A percentile compares a stretch with the other conserved stretches of the same genome.
Evolutionary conservation across 1,140 invertebrate species (phyloP).

Genomic region (Meloidogyne exigua): DNA sequence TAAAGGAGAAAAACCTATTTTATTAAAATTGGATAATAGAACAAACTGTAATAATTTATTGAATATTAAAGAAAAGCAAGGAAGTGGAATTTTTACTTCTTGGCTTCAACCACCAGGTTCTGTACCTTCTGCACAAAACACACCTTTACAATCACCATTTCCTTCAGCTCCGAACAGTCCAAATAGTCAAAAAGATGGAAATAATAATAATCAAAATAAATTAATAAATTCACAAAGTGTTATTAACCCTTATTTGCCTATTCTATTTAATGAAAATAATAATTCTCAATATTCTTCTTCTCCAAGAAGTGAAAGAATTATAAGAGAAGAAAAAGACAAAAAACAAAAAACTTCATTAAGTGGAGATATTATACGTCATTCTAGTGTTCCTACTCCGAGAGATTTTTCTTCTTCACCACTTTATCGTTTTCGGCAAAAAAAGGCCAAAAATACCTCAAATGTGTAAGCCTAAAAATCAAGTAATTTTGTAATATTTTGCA

Average conservation of each 20-base stretch:
- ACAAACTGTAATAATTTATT: neutral
- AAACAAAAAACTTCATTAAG: neutral
- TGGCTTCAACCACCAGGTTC: constrained; percentile 5
- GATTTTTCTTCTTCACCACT: constrained; percentile 20
- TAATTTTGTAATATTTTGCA: neutral
- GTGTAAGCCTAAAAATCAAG: constrained; percentile 17
- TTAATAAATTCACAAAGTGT: neutral
- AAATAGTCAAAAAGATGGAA: neutral
- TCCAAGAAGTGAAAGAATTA: constrained; percentile 1
- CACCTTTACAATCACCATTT: neutral
- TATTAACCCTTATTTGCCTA: neutral
- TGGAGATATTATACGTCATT: neutral
- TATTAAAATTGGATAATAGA: neutral
- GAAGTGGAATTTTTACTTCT: neutral
- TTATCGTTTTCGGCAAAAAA: constrained; percentile 20
- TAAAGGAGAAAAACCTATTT: neutral
- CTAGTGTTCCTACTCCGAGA: constrained; percentile 19
- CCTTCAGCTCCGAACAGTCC: constrained; percentile 5
- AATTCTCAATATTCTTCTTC: neutral
- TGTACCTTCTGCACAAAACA: neutral
- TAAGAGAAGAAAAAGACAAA: neutral
- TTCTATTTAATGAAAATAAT: neutral
- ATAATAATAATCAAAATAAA: neutral
- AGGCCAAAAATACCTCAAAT: constrained; percentile 32
- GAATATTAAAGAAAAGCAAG: neutral